These are phyloP conservation scores for Dynastes grantii DNA, from an alignment of 2,888 invertebrate genomes.

Conservation along the genomic window DNA sequence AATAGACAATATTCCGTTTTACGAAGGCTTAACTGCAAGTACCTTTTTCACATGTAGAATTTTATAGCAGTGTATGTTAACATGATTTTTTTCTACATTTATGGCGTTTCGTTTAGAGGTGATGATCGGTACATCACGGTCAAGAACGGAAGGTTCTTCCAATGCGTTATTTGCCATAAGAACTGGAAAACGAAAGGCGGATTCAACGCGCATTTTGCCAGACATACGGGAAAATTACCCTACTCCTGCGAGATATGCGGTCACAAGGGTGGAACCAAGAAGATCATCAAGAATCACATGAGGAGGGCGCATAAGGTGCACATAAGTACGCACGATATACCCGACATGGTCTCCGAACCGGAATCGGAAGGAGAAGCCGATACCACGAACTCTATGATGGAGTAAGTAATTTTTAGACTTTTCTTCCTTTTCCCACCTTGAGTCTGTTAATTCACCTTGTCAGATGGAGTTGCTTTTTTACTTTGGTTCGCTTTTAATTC, in stretches of 20 bases:
- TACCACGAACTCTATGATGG: neutral
- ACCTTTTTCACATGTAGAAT: no score
- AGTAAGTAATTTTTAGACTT: neutral
- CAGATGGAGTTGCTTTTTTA: no score
- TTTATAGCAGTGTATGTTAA: no score
- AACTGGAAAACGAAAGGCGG: neutral
- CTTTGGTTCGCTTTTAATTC: no score
- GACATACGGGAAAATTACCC: neutral
- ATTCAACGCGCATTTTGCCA: neutral
- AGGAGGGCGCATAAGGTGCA: neutral
- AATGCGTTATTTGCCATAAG: neutral
- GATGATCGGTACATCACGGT: neutral
- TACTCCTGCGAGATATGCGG: constrained; percentile 16
- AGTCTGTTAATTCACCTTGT: no score
- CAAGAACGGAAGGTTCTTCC: neutral
- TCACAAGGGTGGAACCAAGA: constrained; percentile 1
- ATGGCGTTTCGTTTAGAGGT: no score
- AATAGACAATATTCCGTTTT: no score
- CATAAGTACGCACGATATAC: neutral
- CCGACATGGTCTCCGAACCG: neutral
- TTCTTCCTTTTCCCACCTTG: no score
- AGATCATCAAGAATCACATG: constrained; percentile 13
- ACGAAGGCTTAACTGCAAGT: no score
- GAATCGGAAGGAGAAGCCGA: neutral
- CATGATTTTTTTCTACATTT: no score